Evolutionary conservation across 2,113 vertebrate species (phyloP).

Genomic region (Zingel zingel): DNA sequence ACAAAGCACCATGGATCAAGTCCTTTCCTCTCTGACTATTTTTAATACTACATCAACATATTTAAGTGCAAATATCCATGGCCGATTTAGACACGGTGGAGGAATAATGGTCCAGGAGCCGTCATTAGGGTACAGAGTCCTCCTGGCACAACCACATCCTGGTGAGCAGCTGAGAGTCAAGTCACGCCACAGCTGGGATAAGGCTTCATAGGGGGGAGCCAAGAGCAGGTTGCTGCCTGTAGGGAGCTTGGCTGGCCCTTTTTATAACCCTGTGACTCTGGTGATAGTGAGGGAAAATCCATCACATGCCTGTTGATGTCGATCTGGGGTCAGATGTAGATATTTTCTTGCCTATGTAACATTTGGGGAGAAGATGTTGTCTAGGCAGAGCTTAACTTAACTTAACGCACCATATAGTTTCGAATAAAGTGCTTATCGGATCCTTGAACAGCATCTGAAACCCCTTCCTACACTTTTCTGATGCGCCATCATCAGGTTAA

Average conservation of each 20-base stretch:
- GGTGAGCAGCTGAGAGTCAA: conserved; percentile 36
- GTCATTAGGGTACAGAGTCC: conserved; percentile 40
- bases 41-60: conserved; percentile 49
- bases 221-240: conserved; percentile 3
- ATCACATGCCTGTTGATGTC: conserved; percentile 1
- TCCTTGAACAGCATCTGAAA: no score
- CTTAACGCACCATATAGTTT: neutral
- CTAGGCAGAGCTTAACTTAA: neutral
- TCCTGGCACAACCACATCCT: conserved; percentile 40
- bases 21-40: conserved; percentile 32
- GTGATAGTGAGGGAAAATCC: conserved; percentile 1
- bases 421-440: neutral
- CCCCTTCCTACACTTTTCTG: neutral
- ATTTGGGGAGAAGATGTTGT: conserved; percentile 4
- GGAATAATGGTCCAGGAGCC: conserved; percentile 36
- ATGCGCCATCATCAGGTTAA: neutral
- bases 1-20: conserved; percentile 42
- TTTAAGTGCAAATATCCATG: conserved; percentile 54
- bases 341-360: neutral
- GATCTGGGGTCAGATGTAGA: conserved; percentile 12
- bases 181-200: conserved; percentile 27
- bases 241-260: conserved; percentile 3
- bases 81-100: conserved; percentile 31
- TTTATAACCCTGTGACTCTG: conserved; percentile 7
- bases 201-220: neutral